Percentiles rank a stretch among this genome's conserved stretches.
Evolutionary conservation across 2,888 invertebrate species (phyloP).

Genomic region (Nineta flava): DNA sequence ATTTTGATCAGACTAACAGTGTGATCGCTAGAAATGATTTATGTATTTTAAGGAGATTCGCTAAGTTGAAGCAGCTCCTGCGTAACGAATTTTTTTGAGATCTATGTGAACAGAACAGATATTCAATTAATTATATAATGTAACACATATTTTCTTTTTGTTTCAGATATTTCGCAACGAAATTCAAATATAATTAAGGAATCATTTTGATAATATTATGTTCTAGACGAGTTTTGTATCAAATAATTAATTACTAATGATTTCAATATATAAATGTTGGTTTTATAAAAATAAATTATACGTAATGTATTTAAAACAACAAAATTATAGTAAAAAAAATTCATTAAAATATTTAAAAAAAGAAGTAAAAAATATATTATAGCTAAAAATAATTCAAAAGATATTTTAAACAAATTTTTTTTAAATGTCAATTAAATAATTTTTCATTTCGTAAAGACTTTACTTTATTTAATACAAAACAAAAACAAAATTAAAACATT

Average conservation of each 20-base stretch:
- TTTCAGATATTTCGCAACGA: neutral
- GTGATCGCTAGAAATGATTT: too few relatives aligned
- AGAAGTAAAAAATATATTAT: slow-evolving; percentile 5
- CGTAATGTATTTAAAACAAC: slow-evolving; percentile 4
- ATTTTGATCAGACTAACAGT: too few relatives aligned
- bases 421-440: neutral
- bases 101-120: too few relatives aligned
- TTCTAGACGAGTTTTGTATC: too few relatives aligned
- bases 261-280: slow-evolving; percentile 2
- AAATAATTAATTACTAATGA: neutral
- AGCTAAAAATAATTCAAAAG: neutral
- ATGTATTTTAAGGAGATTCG: too few relatives aligned
- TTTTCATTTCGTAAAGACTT: neutral
- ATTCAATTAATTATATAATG: too few relatives aligned
- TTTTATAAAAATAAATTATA: slow-evolving; percentile 3
- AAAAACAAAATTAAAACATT: neutral
- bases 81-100: too few relatives aligned
- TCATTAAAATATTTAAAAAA: slow-evolving; percentile 4
- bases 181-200: neutral
- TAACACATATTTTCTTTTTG: neutral
- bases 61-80: too few relatives aligned
- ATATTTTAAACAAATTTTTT: neutral
- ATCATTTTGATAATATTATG: neutral
- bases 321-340: neutral
- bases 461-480: neutral